phyloP scores from a whole-genome alignment of 92 coral and sea anemone species.

The Epizoanthus illoricatus region DNA sequence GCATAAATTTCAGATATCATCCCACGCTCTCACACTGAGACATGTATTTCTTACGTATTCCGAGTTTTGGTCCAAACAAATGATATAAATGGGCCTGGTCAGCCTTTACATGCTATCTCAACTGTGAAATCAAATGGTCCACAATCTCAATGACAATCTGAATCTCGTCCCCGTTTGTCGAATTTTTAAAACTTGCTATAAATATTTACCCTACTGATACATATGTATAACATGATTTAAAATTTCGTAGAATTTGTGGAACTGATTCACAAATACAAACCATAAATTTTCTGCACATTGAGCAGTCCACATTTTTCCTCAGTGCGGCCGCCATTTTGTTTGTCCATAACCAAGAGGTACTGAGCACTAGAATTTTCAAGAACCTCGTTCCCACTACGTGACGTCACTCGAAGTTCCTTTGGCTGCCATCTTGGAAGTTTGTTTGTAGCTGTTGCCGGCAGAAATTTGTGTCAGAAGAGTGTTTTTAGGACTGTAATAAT shows the following conservation, averaged over 20 bases:
- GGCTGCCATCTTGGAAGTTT: conserved; percentile 36
- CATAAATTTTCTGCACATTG: conserved; percentile 12
- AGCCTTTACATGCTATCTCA: too few species aligned
- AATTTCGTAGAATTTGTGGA: background rate
- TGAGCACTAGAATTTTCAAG: background rate
- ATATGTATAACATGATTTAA: background rate
- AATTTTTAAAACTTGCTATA: background rate
- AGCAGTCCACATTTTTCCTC: conserved; percentile 7
- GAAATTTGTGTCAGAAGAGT: background rate
- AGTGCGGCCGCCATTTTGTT: conserved; percentile 32
- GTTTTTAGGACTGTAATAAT: background rate
- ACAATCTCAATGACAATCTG: too few species aligned
- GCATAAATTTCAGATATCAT: too few species aligned
- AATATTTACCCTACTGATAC: background rate
- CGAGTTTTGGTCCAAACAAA: too few species aligned
- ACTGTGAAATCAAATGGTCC: too few species aligned
- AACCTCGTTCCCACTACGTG: conserved; percentile 29
- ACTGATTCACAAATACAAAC: conserved; percentile 4
- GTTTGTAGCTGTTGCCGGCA: background rate
- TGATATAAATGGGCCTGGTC: too few species aligned
- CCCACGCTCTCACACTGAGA: too few species aligned
- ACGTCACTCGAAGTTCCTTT: conserved; percentile 1
- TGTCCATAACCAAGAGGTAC: background rate
- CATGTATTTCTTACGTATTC: too few species aligned
- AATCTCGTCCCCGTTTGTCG: background rate